Evolutionary conservation across 2,797 vertebrate species (phyloP), one percentile per base, ranked within the genome.

Genomic region (Oreonectes daqikongensis): DNA sequence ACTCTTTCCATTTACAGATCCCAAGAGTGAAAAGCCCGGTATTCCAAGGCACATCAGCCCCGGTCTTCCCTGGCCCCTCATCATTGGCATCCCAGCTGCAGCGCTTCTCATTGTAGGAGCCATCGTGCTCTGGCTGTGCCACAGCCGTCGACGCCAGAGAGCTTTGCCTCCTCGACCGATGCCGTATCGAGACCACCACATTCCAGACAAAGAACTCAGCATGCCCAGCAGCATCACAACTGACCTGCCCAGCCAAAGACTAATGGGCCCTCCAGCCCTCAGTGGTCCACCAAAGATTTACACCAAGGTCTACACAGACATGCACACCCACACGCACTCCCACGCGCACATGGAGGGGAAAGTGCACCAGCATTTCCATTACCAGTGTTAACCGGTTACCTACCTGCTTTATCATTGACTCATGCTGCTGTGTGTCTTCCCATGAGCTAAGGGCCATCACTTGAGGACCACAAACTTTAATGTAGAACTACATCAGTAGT

Each of bases 281-380:
- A 55, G 52, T 24, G 38, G 78, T 18, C 67, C 83, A 9, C 42
- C 85, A 60, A 86, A 85, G 64, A 74, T 85, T 59, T 90, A 85
- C 73, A 79, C 88, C 60, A 90, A 87, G 69, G 85, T 88, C 26
- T 90, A 88, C 79, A 88, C 85, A 1, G 88, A 90, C 74, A 75
- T 82, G 38, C 89, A 90, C 80, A 89, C 84, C 2, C 88, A 89
- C 79, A 90, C 84, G 78, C 88, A 68, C 83, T 85, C 84, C 17
- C 87, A 82, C 67, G 81, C 80, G 20, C 84, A 83, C 42, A 26
- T 87, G 52, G 88, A 89, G 18, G 86, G 85, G 6, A 90, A 90
- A 77, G 83, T 90, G 22, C 89, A 89, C 75, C 88, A 89, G 79
- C 87, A 90, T 81, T 89, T 88, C 74, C 87, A 89, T 81, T 90